Base-by-base conservation (phyloP, 2,113 vertebrate genomes). In the Poeciliopsis prolifica region DNA sequence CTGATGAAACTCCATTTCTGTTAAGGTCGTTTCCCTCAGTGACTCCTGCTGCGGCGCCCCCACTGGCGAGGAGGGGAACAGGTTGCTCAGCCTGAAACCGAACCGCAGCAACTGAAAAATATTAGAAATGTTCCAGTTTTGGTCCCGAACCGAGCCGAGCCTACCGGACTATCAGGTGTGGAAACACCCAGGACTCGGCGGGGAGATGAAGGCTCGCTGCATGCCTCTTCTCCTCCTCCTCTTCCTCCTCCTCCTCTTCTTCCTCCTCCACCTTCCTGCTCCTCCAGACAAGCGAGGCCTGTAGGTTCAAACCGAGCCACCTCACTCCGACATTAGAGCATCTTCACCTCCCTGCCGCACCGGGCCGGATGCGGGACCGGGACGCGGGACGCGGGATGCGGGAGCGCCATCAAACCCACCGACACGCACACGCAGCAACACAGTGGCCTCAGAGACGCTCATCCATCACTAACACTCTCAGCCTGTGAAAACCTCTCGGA, bases 301-400 rank as follows among this genome's bases (percentile, higher is more conserved):
- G 86, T 37, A 37, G 35, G 35, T 37, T 37, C 35, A 37, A 72
- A 86, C 83, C 69, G 66, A 82, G 89, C 87, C 84, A 42, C 84
- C 93, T 93, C 90, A 92, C 60, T 89, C 89, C 91, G 85, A 94
- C 86, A 73, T 92, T 75, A 92, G 83, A 94, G 88, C 89, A 88
- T 91, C 91, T 68, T 78, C 74, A 73, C 77, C 69, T 90, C 86
- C 63, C 75, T 82, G 86, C 90, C 42, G 80, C 88, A 90, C 90
- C 81, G 28, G 77, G 89, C 80, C 31, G 61, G 78, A 82, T 30
- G 42, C 75, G 77, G 81, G 73, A 82, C 70, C 5, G 71, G 71
- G 78, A 82, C 69, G 89, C 79, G 35, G 35, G 35, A 11, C 11
- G 35, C 35, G 35, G 35, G 35, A 37, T 37, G 35, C 35, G 72